Conservation (phyloP, 2,888 invertebrate genomes). For the Heteropelma amictum region DNA sequence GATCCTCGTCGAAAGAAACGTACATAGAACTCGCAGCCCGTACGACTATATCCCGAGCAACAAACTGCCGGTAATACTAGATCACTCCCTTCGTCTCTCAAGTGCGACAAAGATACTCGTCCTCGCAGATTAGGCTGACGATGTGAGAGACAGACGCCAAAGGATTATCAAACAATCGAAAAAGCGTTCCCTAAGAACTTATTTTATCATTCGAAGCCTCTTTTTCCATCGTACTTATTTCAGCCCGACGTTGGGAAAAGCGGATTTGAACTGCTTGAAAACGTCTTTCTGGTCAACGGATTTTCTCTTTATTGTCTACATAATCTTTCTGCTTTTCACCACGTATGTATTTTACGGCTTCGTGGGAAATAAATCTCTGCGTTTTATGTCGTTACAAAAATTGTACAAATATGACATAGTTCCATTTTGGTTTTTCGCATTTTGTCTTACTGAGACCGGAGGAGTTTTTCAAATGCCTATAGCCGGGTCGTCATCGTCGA, state of each 20-base stretch:
- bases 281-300: not conserved
- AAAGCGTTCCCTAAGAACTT: conserved; percentile 21
- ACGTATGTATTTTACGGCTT: not conserved
- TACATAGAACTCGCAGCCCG: conserved; percentile 10
- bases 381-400: not conserved
- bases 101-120: conserved; percentile 20
- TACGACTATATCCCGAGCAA: conserved; percentile 27
- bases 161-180: conserved; percentile 40
- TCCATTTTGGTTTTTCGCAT: not conserved
- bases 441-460: not conserved
- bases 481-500: conserved; percentile 31
- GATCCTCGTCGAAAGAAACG: conserved; percentile 57
- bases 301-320: not conserved
- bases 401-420: not conserved
- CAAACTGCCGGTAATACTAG: conserved; percentile 30
- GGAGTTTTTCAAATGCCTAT: not conserved
- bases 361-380: not conserved
- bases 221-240: not conserved
- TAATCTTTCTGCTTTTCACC: not conserved
- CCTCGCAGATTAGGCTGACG: conserved; percentile 42
- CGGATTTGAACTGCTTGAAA: not conserved
- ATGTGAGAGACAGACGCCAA: conserved; percentile 36
- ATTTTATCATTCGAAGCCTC: conserved; percentile 7
- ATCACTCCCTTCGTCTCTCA: conserved; percentile 13
- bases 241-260: not conserved